phyloP scores from a whole-genome alignment of 2,113 vertebrate genomes.

The Nasalis larvatus region DNA sequence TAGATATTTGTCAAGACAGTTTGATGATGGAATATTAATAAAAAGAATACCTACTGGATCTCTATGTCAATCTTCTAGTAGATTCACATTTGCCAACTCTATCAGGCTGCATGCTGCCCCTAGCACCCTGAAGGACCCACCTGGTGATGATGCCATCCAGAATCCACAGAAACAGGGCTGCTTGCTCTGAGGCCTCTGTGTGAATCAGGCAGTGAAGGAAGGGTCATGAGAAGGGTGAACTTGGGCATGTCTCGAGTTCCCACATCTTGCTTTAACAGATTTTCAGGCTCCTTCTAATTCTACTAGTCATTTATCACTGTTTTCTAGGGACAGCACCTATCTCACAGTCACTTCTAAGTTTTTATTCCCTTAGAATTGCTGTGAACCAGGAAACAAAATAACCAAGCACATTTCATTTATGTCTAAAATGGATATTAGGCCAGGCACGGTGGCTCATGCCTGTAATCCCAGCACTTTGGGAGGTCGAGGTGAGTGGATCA shows the following conservation, averaged over 20 bases:
- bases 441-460: too few species aligned
- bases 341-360: background rate
- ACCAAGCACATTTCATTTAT: background rate
- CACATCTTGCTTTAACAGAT: background rate
- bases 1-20: background rate
- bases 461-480: too few species aligned
- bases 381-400: conserved; percentile 4
- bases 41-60: background rate
- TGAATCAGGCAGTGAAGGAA: background rate
- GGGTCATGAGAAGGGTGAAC: background rate
- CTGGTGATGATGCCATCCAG: background rate
- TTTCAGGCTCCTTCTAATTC: background rate
- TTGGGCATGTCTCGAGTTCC: background rate
- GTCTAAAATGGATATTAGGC: background rate
- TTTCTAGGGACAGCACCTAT: background rate
- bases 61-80: background rate
- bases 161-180: background rate
- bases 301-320: background rate
- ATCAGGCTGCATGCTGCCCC: background rate
- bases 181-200: background rate
- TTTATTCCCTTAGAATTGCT: conserved; percentile 26
- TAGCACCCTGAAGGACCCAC: background rate
- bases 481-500: too few species aligned
- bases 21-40: background rate
- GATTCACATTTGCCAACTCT: background rate